These are phyloP conservation scores for Platycnemis pennipes DNA, from an alignment of 2,888 invertebrate genomes.

Conservation along the genomic window DNA sequence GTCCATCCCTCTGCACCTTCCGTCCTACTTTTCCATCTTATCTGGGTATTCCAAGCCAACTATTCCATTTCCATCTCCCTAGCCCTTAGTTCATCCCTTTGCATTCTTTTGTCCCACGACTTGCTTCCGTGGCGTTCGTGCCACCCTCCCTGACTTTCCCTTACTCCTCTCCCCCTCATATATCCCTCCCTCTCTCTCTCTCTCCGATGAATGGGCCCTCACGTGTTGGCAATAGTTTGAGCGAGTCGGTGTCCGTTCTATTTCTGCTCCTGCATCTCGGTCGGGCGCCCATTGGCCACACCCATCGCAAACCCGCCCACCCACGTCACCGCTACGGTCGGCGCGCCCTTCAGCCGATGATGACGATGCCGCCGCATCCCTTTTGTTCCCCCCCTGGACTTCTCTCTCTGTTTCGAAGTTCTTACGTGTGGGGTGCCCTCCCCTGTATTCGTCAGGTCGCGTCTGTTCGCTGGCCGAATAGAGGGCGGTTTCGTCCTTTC, in stretches of 20 bases:
- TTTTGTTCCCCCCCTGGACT: background rate
- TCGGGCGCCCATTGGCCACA: background rate
- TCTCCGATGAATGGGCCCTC: constrained; percentile 28
- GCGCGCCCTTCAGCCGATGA: background rate
- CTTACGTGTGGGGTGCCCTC: too few relatives aligned
- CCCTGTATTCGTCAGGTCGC: background rate
- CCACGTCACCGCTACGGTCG: background rate
- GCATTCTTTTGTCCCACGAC: background rate
- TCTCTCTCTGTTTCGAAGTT: too few relatives aligned
- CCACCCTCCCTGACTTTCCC: background rate
- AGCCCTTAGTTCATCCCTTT: constrained; percentile 25
- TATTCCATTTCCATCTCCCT: constrained; percentile 38
- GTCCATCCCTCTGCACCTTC: background rate
- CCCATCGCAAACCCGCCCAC: background rate
- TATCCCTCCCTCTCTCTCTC: background rate
- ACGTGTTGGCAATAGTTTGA: constrained; percentile 4
- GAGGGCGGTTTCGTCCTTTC: background rate
- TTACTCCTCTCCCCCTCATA: background rate
- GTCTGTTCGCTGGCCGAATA: background rate
- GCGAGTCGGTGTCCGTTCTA: constrained; percentile 9
- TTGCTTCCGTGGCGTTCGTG: background rate
- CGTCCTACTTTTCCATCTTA: background rate
- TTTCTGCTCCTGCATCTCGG: constrained; percentile 35
- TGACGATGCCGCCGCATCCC: background rate
- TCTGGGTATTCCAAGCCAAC: too few relatives aligned